Evolutionary conservation across 2,797 vertebrate genomes (phyloP).

Genomic region (Gadopsis marmoratus): DNA sequence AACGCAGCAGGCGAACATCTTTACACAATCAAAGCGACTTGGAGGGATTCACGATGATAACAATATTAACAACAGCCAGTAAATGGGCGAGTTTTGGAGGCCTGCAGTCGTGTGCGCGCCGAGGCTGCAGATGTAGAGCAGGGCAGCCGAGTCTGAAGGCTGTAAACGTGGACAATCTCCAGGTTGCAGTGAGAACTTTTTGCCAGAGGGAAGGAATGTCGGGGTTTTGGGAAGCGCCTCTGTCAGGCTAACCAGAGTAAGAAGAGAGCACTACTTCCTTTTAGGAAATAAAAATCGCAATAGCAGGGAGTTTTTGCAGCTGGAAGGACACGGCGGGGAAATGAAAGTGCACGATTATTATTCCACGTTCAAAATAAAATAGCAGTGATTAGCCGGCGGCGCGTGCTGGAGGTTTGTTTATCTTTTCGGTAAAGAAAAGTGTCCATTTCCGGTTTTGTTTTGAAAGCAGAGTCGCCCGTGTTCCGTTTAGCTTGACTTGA

Average conservation of each 20-base stretch:
- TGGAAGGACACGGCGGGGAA: background rate
- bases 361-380: background rate
- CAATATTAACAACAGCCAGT: accelerated
- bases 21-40: slow-evolving; percentile 1
- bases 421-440: background rate
- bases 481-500: background rate
- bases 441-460: slow-evolving; percentile 48
- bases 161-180: slow-evolving; percentile 84
- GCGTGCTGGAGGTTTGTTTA: too few relatives aligned
- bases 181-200: slow-evolving; percentile 46
- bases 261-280: slow-evolving; percentile 7
- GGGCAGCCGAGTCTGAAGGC: slow-evolving; percentile 28
- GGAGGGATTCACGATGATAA: background rate
- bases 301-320: background rate
- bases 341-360: background rate
- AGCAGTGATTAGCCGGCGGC: accelerated
- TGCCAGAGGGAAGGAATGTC: slow-evolving; percentile 57
- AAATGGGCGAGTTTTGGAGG: background rate
- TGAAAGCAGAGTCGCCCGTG: background rate
- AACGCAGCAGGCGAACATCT: slow-evolving; percentile 71
- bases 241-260: slow-evolving; percentile 22
- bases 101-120: background rate
- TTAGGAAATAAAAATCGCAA: background rate
- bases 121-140: slow-evolving; percentile 47
- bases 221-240: slow-evolving; percentile 23